These are phyloP conservation scores for Rhyacophila brunnea DNA, from an alignment of 1,140 invertebrate genomes.

Conservation along the genomic window DNA sequence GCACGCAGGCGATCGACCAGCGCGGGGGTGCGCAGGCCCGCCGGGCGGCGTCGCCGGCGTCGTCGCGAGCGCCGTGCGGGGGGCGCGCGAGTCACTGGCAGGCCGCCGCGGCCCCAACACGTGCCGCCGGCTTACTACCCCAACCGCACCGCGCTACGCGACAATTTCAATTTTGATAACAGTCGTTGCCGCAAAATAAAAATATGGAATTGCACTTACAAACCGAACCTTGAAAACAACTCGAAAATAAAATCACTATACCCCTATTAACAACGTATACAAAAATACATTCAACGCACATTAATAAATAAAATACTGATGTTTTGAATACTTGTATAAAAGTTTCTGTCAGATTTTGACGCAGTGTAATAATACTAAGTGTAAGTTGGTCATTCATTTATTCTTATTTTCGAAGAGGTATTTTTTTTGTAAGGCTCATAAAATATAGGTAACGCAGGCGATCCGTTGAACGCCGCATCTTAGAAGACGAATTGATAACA, in stretches of 20 bases:
- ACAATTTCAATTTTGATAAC: background rate
- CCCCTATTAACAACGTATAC: too few relatives aligned
- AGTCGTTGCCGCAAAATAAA: background rate
- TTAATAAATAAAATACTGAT: background rate
- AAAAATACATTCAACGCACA: too few relatives aligned
- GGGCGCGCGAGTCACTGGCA: constrained; percentile 39
- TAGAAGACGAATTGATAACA: constrained; percentile 2
- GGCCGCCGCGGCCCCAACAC: constrained; percentile 38
- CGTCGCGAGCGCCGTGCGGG: constrained; percentile 11
- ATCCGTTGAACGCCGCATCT: background rate
- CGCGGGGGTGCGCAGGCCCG: constrained; percentile 36
- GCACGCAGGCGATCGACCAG: constrained; percentile 36
- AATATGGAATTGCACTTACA: background rate
- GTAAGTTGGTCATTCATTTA: too few relatives aligned
- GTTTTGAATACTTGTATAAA: constrained; percentile 2
- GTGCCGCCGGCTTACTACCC: constrained; percentile 47
- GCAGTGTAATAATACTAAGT: background rate
- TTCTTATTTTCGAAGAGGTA: too few relatives aligned
- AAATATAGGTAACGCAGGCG: too few relatives aligned
- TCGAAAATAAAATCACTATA: too few relatives aligned
- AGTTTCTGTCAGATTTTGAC: constrained; percentile 3
- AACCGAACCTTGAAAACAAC: background rate
- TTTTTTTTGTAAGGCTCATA: too few relatives aligned
- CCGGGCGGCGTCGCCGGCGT: background rate
- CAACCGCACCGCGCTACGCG: constrained; percentile 1